Base-by-base conservation (phyloP, 2,888 invertebrate genomes). In the Drosophila imparisetae region DNA sequence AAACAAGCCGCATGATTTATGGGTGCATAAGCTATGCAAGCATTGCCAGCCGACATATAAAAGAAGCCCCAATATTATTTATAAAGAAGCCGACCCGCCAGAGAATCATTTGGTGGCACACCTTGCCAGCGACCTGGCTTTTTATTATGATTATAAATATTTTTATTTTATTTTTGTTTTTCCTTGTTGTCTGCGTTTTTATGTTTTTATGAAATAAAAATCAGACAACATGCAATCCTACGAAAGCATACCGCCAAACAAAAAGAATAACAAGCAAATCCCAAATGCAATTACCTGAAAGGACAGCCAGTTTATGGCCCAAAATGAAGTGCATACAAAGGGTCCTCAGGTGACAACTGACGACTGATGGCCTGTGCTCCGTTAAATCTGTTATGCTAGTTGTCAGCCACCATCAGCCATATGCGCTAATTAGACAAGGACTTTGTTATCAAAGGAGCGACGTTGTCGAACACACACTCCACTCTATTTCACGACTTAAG, bases 1-100 rank as follows among this genome's bases (percentile, higher is more conserved):
- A 84, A 84, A 83, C 82, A 78, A 86, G 81, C 78, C 69, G 29
- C 73, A 85, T 85, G 87, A 85, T 85, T 85, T 85, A 85, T 85
- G 82, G 59, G 10, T 62, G 54, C 55, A 52, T 53, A 29, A 30
- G 58, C 64, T 34, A 61, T 32, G 55, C 54, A 58, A 55, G 50
- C 54, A 45, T 38, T 58, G n/a, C 27, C 53, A 50, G 36, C 59
- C 64, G 38, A 61, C 24, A 54, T 7, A 59, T 53, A 69, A 62
- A 55, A 61, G 64, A 50, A 62, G 62, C 48, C 55, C 57, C 52
- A 67, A 78, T 74, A 78, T 70, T 78, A 49, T 70, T 24, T 78
- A 74, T 78, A 78, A 78, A 66, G 48, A 73, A 66, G 72, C 11
- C 42, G 40, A n/a, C 52, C 78, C 29, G 63, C 64, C 66, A 74